Evolutionary conservation across 2,797 vertebrate genomes (phyloP).

Genomic region (Lutjanus argentimaculatus): DNA sequence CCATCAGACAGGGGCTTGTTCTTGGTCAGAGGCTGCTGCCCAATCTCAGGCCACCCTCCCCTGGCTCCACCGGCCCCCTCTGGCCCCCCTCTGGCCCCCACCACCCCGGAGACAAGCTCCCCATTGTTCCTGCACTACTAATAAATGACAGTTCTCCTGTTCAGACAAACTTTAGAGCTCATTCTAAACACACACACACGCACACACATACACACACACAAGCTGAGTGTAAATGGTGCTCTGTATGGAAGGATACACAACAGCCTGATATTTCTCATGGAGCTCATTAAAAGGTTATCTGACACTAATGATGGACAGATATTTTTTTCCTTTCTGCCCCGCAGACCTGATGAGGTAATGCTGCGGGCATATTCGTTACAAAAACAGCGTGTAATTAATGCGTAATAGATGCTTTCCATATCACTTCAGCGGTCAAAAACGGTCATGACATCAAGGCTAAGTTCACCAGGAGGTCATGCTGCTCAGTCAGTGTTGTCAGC

Average conservation of each 20-base stretch:
- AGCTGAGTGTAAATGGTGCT: conserved; percentile 41
- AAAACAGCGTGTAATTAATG: conserved; percentile 35
- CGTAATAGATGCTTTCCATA: conserved; percentile 28
- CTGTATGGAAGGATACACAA: conserved; percentile 51
- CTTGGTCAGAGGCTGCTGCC: conserved; percentile 86
- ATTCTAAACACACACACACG: conserved; percentile 72
- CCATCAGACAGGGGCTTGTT: conserved; percentile 88
- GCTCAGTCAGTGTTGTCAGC: conserved; percentile 51
- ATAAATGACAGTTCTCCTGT: conserved; percentile 87
- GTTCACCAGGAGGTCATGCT: conserved; percentile 61
- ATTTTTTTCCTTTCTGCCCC: conserved; percentile 27
- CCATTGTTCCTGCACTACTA: conserved; percentile 86
- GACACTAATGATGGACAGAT: conserved; percentile 48
- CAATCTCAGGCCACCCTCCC: conserved; percentile 85
- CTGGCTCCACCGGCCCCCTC: conserved; percentile 71
- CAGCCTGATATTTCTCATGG: conserved; percentile 49
- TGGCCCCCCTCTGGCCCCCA: conserved; percentile 65
- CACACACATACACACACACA: conserved; percentile 46
- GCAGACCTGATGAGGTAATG: conserved; percentile 47
- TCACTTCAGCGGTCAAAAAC: conserved; percentile 22
- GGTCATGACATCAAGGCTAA: conserved; percentile 24
- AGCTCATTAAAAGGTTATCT: conserved; percentile 58
- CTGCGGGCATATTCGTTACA: conserved; percentile 1
- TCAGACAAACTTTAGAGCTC: conserved; percentile 81
- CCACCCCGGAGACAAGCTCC: conserved; percentile 86